phyloP scores from a whole-genome alignment of 2,888 invertebrate species.

The Nomada fucata region DNA sequence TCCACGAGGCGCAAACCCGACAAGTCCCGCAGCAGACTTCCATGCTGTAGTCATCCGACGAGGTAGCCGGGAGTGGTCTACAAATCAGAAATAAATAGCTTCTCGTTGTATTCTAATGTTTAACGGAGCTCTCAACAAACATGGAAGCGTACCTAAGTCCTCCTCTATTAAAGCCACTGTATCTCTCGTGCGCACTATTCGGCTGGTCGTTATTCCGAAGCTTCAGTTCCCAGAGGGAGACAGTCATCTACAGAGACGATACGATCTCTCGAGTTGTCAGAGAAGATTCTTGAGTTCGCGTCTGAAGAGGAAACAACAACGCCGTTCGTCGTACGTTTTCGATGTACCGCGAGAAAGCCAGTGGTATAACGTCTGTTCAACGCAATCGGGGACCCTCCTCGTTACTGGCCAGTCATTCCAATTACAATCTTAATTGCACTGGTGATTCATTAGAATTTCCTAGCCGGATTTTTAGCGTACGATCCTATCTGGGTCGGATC shows the following conservation, averaged over 20 bases:
- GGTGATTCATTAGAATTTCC: constrained; percentile 37
- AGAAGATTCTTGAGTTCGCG: constrained; percentile 23
- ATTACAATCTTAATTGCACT: constrained; percentile 37
- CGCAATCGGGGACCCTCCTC: background rate
- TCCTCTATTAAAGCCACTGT: constrained; percentile 8
- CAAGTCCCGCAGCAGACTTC: background rate
- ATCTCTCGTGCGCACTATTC: constrained; percentile 3
- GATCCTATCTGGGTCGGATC: constrained; percentile 18
- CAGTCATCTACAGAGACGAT: constrained; percentile 24
- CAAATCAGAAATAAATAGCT: constrained; percentile 55
- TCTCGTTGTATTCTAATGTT: constrained; percentile 48
- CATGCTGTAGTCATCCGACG: background rate
- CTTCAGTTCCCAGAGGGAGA: constrained; percentile 12
- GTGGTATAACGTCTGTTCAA: background rate
- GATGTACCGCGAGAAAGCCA: constrained; percentile 33
- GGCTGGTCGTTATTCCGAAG: constrained; percentile 32
- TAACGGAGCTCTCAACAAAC: constrained; percentile 65
- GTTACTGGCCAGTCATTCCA: constrained; percentile 39
- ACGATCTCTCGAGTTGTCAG: constrained; percentile 35
- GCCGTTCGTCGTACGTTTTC: constrained; percentile 7
- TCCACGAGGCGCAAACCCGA: constrained; percentile 2
- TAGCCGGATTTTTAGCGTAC: background rate
- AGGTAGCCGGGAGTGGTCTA: constrained; percentile 13
- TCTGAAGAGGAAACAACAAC: constrained; percentile 16
- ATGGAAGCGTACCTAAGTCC: constrained; percentile 11